Evolutionary conservation across 2,888 invertebrate species (phyloP), one percentile per base, ranked within the genome.

Genomic region (Tenthredo mesomela): DNA sequence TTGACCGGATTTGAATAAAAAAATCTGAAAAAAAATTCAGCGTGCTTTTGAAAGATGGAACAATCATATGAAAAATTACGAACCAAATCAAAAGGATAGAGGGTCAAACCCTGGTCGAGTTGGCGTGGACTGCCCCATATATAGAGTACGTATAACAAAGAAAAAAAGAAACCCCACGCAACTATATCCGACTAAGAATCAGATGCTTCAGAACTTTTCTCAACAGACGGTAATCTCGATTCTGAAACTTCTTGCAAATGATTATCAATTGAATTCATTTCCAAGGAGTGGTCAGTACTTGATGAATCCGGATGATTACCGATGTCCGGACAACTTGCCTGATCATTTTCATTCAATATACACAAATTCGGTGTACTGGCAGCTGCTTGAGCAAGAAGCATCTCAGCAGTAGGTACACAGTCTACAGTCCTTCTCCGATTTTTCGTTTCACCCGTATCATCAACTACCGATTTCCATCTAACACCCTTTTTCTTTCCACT

Each of bases 391-490:
- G 87, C 85, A 2, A 90, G 85, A n/a, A 88, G 87, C 33, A 88
- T 87, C 37, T 87, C 86, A 1, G 86, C 87, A 7, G 90, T 84
- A 0, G 90, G 88, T 33, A 89, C 85, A 40, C 87, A 89, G 29
- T 91, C 90, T 2, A 88, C 87, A n/a, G 89, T 91, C 87, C 85
- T 88, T 80, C 90, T 86, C 37, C 90, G 86, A 25, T 87, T 82
- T 43, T 71, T 87, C 10, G 78, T 15, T 10, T 84, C 87, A 9
- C 80, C 84, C 25, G 58, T 71, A 82, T 85, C 84, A 61, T 87
- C 86, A 2, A 87, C 82, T 54, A 89, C 87, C 4, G 91, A 89
- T 87, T 91, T 93, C 93, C 93, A 93, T 4, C 91, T 89, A 1
- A 93, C 90, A 18, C 90, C 91, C 75, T 90, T 93, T 87, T 89